Conservation (phyloP, 2,797 vertebrate genomes). For the Pristis pectinata region DNA sequence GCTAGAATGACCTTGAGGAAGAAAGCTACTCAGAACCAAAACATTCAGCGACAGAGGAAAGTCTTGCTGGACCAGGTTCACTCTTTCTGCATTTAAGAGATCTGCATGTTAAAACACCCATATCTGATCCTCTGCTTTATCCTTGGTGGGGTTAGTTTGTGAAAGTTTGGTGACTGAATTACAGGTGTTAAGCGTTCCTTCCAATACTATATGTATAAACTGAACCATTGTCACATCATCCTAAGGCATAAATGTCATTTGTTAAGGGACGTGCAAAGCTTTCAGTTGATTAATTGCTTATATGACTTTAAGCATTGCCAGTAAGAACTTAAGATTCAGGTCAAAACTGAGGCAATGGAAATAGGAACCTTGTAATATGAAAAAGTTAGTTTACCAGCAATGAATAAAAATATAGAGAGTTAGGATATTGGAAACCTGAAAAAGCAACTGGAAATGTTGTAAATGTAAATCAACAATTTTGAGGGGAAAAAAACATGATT, state of each 20-base stretch:
- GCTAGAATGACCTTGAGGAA: neutral
- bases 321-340: neutral
- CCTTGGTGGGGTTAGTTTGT: neutral
- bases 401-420: neutral
- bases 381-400: neutral
- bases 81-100: neutral
- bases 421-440: neutral
- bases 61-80: neutral
- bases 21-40: slow-evolving; percentile 26
- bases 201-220: neutral
- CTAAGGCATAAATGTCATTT: neutral
- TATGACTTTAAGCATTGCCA: neutral
- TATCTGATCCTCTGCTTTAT: neutral
- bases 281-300: neutral
- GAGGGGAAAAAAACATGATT: neutral
- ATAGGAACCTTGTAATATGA: neutral
- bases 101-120: neutral
- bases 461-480: neutral
- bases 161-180: slow-evolving; percentile 6
- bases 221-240: neutral
- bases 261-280: neutral
- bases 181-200: slow-evolving; percentile 7
- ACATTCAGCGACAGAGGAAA: neutral
- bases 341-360: neutral
- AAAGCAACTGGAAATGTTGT: neutral